Evolutionary conservation across 2,888 invertebrate species (phyloP).

Genomic region (Adela reaumurella): DNA sequence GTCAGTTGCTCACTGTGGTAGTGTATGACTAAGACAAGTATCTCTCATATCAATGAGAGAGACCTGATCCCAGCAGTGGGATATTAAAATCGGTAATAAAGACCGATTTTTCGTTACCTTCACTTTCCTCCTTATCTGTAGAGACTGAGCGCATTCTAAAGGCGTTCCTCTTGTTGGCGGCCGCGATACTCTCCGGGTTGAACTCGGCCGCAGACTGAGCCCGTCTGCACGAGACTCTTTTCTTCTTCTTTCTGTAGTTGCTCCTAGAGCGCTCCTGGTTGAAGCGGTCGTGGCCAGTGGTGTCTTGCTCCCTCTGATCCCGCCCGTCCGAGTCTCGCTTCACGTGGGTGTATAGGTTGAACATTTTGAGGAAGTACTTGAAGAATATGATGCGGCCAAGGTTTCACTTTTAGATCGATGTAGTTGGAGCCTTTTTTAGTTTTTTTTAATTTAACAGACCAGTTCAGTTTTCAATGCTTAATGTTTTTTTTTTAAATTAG

Average conservation of each 20-base stretch:
- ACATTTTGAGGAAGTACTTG: constrained; percentile 55
- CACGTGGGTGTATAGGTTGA: constrained; percentile 72
- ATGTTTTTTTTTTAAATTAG: too few species aligned
- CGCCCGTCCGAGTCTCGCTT: constrained; percentile 54
- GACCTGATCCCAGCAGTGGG: too few species aligned
- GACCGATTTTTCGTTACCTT: constrained; percentile 30
- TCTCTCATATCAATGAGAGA: too few species aligned
- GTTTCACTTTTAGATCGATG: too few species aligned
- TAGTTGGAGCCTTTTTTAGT: too few species aligned
- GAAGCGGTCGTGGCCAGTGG: constrained; percentile 79
- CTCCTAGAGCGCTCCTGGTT: constrained; percentile 63
- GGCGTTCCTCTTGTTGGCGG: constrained; percentile 61
- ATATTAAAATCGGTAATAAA: not conserved
- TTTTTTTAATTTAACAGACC: too few species aligned
- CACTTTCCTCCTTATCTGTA: constrained; percentile 58
- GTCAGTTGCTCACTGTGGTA: too few species aligned
- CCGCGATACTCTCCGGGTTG: constrained; percentile 59
- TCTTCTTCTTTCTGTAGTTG: constrained; percentile 51
- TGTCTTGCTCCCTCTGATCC: constrained; percentile 53
- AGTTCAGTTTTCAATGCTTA: too few species aligned
- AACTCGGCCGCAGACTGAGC: constrained; percentile 69
- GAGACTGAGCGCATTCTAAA: constrained; percentile 60
- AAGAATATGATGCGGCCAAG: constrained; percentile 13
- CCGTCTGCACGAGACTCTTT: constrained; percentile 57
- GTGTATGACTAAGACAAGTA: too few species aligned